These are phyloP conservation scores for Melinaea menophilus DNA, from an alignment of 2,888 invertebrate genomes.

Conservation along the genomic window DNA sequence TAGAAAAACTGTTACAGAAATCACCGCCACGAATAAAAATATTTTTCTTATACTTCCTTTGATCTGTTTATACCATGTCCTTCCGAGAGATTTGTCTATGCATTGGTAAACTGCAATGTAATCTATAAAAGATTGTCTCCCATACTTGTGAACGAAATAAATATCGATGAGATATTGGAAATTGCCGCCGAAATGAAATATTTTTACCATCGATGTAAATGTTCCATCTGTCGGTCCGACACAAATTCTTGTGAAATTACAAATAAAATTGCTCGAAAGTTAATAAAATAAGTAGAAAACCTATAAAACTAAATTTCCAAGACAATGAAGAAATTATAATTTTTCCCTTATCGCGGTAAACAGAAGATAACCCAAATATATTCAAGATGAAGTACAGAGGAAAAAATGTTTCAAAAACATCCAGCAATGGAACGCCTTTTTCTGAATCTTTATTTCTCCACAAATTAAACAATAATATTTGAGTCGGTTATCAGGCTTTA, in stretches of 20 bases:
- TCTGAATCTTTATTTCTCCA: neutral
- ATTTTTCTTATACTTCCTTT: slow-evolving; percentile 10
- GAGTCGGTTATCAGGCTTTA: neutral
- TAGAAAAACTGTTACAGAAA: slow-evolving; percentile 1
- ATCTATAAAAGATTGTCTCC: slow-evolving; percentile 11
- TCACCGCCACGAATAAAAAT: slow-evolving; percentile 9
- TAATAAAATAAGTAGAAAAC: slow-evolving; percentile 4
- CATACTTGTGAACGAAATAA: slow-evolving; percentile 10
- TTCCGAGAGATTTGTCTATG: slow-evolving; percentile 16
- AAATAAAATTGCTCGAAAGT: slow-evolving; percentile 8
- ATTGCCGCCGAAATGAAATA: slow-evolving; percentile 1
- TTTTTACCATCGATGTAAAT: too few species aligned
- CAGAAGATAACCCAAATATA: neutral
- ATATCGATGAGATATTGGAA: slow-evolving; percentile 14
- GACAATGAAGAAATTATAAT: slow-evolving; percentile 12
- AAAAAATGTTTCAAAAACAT: neutral
- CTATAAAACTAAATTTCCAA: slow-evolving; percentile 12
- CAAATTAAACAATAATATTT: too few species aligned
- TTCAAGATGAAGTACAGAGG: neutral
- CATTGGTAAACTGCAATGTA: slow-evolving; percentile 15
- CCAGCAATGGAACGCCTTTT: neutral
- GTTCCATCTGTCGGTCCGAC: neutral
- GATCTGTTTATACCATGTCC: slow-evolving; percentile 9
- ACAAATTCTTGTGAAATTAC: neutral
- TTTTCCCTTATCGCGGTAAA: slow-evolving; percentile 4